These are phyloP conservation scores for Epicampocera succincta DNA, from an alignment of 2,888 invertebrate species.

Conservation along the genomic window DNA sequence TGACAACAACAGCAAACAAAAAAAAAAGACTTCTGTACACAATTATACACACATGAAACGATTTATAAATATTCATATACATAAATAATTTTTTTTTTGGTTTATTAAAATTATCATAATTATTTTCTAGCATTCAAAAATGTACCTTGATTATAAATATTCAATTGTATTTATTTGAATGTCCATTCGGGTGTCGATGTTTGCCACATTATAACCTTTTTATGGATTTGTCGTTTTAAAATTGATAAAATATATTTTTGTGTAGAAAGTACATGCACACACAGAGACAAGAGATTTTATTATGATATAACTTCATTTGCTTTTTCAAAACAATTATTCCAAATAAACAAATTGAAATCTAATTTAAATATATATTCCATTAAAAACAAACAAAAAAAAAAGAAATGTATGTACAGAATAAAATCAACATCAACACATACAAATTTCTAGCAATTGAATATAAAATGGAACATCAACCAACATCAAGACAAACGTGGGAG, in stretches of 20 bases:
- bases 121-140: conserved; percentile 40
- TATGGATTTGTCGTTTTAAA: conserved; percentile 24
- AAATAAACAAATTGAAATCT: conserved; percentile 43
- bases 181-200: conserved; percentile 79
- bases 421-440: conserved; percentile 39
- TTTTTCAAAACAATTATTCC: conserved; percentile 34
- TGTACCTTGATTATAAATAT: conserved; percentile 53
- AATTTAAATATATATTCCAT: conserved; percentile 50
- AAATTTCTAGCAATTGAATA: conserved; percentile 22
- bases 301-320: conserved; percentile 46
- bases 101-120: conserved; percentile 31
- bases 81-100: neutral
- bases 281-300: conserved; percentile 29
- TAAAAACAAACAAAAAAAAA: conserved; percentile 39
- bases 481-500: neutral
- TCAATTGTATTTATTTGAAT: conserved; percentile 74
- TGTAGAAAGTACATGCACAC: conserved; percentile 54
- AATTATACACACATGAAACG: conserved; percentile 3
- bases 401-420: conserved; percentile 19
- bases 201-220: conserved; percentile 78
- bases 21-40: neutral
- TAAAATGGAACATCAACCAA: conserved; percentile 5
- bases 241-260: conserved; percentile 48
- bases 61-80: conserved; percentile 1
- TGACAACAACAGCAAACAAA: no score